phyloP scores from a whole-genome alignment of 1,140 invertebrate species.

The Cydia strobilella region DNA sequence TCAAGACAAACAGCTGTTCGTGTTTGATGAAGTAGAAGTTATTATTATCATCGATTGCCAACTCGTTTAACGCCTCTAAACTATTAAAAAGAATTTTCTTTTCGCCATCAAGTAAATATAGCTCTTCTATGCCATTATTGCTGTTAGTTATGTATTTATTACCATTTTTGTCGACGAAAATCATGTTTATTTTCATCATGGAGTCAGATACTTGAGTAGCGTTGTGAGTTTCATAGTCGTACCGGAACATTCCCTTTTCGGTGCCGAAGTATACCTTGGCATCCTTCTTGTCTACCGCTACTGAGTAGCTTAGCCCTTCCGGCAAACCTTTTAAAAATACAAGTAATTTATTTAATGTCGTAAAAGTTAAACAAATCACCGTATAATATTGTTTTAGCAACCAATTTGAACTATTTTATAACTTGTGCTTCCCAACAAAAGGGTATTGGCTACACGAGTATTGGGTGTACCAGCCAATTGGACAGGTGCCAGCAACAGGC shows the following conservation, averaged over 20 bases:
- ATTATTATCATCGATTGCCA: constrained; percentile 64
- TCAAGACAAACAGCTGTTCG: constrained; percentile 59
- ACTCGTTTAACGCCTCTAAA: constrained; percentile 57
- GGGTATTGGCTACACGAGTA: no score
- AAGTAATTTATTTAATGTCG: constrained; percentile 29
- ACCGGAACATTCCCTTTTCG: constrained; percentile 57
- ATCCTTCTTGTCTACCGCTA: constrained; percentile 61
- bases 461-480: no score
- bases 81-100: constrained; percentile 58
- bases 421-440: no score
- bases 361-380: no score
- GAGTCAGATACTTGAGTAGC: constrained; percentile 51
- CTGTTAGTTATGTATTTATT: constrained; percentile 67
- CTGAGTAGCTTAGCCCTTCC: constrained; percentile 57
- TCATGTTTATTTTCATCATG: constrained; percentile 55
- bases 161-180: constrained; percentile 65
- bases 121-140: constrained; percentile 57
- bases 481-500: no score
- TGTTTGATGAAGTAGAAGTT: constrained; percentile 67
- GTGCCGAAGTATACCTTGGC: constrained; percentile 63
- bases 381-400: no score
- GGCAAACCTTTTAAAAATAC: constrained; percentile 56
- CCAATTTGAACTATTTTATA: no score
- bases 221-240: constrained; percentile 56
- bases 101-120: constrained; percentile 55